A percentile compares a stretch with the other conserved stretches of the same genome.
phyloP scores from a whole-genome alignment of 1,140 invertebrate genomes.

The Armadillidium nasatum region DNA sequence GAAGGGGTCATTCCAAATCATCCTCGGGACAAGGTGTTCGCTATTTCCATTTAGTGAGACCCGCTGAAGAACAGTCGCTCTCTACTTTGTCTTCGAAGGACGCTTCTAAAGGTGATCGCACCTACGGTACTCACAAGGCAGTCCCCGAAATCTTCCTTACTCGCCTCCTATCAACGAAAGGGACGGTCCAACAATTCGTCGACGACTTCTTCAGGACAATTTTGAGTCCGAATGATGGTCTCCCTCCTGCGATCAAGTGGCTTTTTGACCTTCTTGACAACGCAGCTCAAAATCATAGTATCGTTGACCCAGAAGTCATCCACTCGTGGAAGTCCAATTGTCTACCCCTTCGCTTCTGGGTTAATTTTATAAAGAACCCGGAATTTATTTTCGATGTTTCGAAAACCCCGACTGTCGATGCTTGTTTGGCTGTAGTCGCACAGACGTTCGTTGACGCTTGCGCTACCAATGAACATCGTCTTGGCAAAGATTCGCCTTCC shows the following conservation, averaged over 20 bases:
- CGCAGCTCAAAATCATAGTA: constrained; percentile 74
- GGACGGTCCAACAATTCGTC: constrained; percentile 93
- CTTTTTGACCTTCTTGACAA: constrained; percentile 90
- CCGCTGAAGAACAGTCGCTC: constrained; percentile 60
- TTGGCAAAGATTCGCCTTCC: constrained; percentile 90
- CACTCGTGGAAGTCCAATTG: constrained; percentile 86
- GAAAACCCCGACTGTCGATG: constrained; percentile 85
- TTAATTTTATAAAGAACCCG: constrained; percentile 94
- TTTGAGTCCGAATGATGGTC: constrained; percentile 77
- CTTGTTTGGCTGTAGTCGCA: constrained; percentile 87
- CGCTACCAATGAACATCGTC: constrained; percentile 77
- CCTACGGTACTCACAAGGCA: constrained; percentile 77
- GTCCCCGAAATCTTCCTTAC: constrained; percentile 95
- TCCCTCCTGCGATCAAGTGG: constrained; percentile 91
- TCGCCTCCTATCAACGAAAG: constrained; percentile 84
- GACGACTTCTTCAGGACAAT: constrained; percentile 90
- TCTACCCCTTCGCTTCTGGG: constrained; percentile 90
- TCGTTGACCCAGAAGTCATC: constrained; percentile 77
- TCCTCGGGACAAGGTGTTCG: constrained; percentile 57
- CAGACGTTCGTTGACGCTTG: constrained; percentile 96
- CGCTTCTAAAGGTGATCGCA: constrained; percentile 31
- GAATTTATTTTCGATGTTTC: constrained; percentile 95
- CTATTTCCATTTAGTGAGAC: constrained; percentile 78
- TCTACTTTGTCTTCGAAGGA: background rate
- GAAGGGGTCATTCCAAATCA: constrained; percentile 45